phyloP scores from a whole-genome alignment of 1,140 invertebrate species.

The Colletes gigas region DNA sequence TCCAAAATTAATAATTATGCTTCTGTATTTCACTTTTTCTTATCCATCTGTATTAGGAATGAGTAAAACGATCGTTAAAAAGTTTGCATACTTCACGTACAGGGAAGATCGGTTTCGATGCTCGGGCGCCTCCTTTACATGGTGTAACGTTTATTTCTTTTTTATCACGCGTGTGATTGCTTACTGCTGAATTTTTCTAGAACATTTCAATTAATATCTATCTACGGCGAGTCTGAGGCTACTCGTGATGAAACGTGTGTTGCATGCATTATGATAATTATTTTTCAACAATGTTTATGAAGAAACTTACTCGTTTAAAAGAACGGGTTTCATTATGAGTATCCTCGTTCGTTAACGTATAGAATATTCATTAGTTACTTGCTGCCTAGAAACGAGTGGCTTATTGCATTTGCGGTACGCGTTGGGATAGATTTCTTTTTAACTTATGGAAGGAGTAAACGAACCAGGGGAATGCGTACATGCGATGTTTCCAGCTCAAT shows the following conservation, averaged over 20 bases:
- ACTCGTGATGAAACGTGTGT: conserved; percentile 22
- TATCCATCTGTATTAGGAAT: conserved; percentile 52
- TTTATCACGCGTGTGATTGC: conserved; percentile 37
- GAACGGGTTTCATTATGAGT: conserved; percentile 28
- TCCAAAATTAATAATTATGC: conserved; percentile 35
- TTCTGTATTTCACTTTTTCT: conserved; percentile 51
- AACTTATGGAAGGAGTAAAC: conserved; percentile 36
- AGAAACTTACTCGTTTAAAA: not conserved
- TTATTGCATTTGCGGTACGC: conserved; percentile 55
- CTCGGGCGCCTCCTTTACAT: conserved; percentile 17
- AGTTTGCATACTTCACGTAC: conserved; percentile 31
- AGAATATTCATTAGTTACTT: conserved; percentile 55
- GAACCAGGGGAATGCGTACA: conserved; percentile 30
- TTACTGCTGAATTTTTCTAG: conserved; percentile 48
- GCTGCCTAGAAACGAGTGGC: conserved; percentile 52
- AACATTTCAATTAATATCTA: conserved; percentile 16
- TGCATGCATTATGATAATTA: not conserved
- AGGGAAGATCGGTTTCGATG: conserved; percentile 17
- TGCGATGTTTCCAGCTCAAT: conserved; percentile 25
- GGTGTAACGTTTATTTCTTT: conserved; percentile 46
- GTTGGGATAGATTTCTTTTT: conserved; percentile 26
- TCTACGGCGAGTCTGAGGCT: conserved; percentile 44
- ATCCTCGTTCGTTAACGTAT: conserved; percentile 45
- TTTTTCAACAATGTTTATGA: too few relatives aligned
- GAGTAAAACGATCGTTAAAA: conserved; percentile 39